Evolutionary conservation across 2,797 vertebrate genomes (phyloP), one percentile per base, ranked within the genome.

Genomic region (Enteromius radiatus): DNA sequence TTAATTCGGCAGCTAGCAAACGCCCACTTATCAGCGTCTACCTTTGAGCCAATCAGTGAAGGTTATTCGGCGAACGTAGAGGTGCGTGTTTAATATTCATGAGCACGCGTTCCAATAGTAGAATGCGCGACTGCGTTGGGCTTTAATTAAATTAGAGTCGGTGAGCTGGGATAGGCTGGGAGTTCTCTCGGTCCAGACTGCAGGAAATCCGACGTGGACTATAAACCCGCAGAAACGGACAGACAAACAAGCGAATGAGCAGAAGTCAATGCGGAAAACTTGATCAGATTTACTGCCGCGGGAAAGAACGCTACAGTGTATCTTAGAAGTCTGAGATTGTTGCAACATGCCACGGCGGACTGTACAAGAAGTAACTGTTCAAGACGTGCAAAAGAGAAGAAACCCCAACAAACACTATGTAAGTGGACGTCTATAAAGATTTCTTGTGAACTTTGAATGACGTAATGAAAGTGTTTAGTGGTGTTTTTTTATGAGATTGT

Each of bases 331-430:
- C 74, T 36, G 52, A 85, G 77, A 82, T 69, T 45, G 12, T 88
- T 88, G 88, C 90, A 89, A 78, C 91, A 96, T 96, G 95, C 92
- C 95, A 33, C 91, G 94, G 87, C 91, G 94, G 79, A 94, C 93
- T 75, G 94, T 94, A 81, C 93, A 90, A 84, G 95, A 96, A 90
- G 94, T 96, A 52, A 94, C 91, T 5, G 95, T 96, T 83, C 95
- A 95, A 80, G 95, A 96, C 78, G 94, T 96, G 86, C 95, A 96
- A 90, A 96, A 96, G 89, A 87, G 95, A 84, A 91, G 95, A 81
- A 95, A 88, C 64, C 95, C 95, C n/a, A 96, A 92, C 90, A 96
- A 96, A 90, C 95, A 96, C 87, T 96, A 96, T 89, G 95, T 96
- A 91, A 95, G 95, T 90, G 23, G 31, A 78, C 36, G 41, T 70